These are phyloP conservation scores for Stigmatopora argus DNA, from an alignment of 2,113 vertebrate genomes.

Conservation along the genomic window DNA sequence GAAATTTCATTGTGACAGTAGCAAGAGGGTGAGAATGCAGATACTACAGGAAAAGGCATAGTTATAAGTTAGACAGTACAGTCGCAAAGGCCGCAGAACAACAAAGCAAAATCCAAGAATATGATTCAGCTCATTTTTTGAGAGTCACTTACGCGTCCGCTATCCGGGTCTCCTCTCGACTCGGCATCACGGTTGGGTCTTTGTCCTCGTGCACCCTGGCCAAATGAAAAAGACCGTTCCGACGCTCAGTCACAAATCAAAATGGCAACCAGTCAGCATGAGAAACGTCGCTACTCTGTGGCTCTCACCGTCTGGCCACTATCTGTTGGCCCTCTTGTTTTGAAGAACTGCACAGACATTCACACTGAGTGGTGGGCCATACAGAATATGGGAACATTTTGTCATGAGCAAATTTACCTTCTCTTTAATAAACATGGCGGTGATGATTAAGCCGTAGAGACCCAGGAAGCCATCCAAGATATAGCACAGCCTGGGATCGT, in stretches of 20 bases:
- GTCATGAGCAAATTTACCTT: conserved; percentile 60
- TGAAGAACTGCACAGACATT: conserved; percentile 36
- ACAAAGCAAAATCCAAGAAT: too few species aligned
- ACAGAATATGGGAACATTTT: neutral
- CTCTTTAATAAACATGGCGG: conserved; percentile 77
- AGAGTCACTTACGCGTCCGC: conserved; percentile 37
- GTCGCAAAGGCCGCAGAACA: too few species aligned
- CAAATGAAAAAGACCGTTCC: neutral
- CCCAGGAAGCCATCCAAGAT: conserved; percentile 83
- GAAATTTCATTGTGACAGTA: too few species aligned
- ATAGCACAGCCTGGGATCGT: conserved; percentile 81
- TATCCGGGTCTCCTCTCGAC: conserved; percentile 21
- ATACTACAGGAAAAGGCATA: too few species aligned
- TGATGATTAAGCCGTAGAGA: conserved; percentile 79
- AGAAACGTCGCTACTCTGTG: neutral
- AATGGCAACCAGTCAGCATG: neutral
- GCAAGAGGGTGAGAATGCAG: too few species aligned
- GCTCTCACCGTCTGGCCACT: conserved; percentile 44
- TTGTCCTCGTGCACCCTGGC: neutral
- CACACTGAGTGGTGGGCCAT: neutral
- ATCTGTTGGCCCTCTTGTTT: conserved; percentile 4
- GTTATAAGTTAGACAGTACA: too few species aligned
- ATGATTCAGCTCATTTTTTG: neutral
- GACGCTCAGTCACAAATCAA: neutral
- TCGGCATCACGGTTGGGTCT: neutral